Evolutionary conservation across 2,888 invertebrate species (phyloP), one percentile per base, ranked within the genome.

Genomic region (Folsomia manolachei): DNA sequence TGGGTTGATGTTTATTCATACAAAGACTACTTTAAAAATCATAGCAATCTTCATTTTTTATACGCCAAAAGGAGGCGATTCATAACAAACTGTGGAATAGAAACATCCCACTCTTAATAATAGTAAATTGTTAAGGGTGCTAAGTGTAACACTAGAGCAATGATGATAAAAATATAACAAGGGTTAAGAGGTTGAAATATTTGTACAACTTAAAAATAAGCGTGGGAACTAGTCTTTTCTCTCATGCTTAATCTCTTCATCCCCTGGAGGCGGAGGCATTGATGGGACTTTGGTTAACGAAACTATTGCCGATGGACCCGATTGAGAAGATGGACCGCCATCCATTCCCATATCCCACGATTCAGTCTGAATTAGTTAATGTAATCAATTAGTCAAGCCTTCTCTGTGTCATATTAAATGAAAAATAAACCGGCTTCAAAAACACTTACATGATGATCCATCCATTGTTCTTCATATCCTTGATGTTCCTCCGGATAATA

Each of bases 381-480:
- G 18, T 82, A 82, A 74, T 84, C 77, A 21, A 19, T 23, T 9
- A 71, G 61, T 53, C n/a, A 51, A 25, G 27, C 14, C 23, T 24
- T 52, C 2, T 60, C 9, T 18, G 61, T 23, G 11, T 24, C 2
- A 62, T 23, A 26, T 71, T 51, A 23, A 62, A 61, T 51, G 19
- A 62, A 60, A n/a, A 27, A 52, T 9, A 66, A 66, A 66, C n/a
- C n/a, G n/a, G n/a, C n/a, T 63, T 52, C 1, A 39, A 2, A 27
- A 23, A 4, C 27, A 76, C 82, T 81, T 81, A 85, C 85, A 61
- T 84, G 84, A 62, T 84, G 84, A 81, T 85, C 84, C 78, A 86
- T 87, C 90, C 90, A 90, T 64, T 88, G 88, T 82, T 91, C 90
- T 82, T 90, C 90, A 0, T 80, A 78, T 7, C 70, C 72, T 18